Evolutionary conservation across 2,113 vertebrate species (phyloP).

Genomic region (Calonectris borealis): DNA sequence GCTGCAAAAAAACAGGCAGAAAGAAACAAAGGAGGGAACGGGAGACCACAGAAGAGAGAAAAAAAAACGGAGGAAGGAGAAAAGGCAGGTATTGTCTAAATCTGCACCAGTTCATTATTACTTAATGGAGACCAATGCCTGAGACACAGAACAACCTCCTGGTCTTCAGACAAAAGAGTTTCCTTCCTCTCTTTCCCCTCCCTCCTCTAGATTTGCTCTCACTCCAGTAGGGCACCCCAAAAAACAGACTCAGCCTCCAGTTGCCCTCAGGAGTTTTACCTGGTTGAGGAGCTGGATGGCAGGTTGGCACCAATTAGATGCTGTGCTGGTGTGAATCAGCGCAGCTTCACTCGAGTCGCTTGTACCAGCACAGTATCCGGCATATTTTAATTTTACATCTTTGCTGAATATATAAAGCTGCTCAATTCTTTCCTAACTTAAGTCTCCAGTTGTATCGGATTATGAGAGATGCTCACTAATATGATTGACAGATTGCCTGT

Average conservation of each 20-base stretch:
- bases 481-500: conserved; percentile 14
- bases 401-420: not conserved
- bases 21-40: not conserved
- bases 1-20: not conserved
- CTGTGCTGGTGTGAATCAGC: not conserved
- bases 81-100: not conserved
- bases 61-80: not conserved
- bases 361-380: fast-evolving
- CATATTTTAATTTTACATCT: not conserved
- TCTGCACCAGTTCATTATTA: not conserved
- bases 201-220: not conserved
- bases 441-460: not conserved
- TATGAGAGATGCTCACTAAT: not conserved
- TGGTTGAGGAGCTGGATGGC: not conserved
- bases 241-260: not conserved
- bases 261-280: not conserved
- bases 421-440: not conserved
- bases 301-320: not conserved
- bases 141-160: not conserved
- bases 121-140: not conserved
- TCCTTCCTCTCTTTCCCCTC: not conserved
- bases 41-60: not conserved
- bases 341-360: not conserved
- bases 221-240: not conserved
- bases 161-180: not conserved